A percentile compares a stretch with the other conserved stretches of the same genome.
Evolutionary conservation across 2,888 invertebrate genomes (phyloP).

Genomic region (Dasysyrphus albostriatus): DNA sequence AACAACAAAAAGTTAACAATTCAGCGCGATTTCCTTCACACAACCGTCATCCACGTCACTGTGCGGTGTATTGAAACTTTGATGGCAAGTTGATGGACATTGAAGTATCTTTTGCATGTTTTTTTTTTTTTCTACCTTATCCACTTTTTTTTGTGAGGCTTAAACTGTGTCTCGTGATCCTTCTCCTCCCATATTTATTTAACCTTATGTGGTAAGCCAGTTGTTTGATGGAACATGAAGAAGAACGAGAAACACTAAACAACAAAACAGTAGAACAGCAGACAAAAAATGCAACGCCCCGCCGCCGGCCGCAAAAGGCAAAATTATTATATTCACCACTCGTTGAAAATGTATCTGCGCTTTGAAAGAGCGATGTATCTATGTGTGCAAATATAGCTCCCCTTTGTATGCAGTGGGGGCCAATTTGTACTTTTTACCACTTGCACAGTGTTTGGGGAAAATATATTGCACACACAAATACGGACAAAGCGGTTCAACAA

Average conservation of each 20-base stretch:
- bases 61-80: slow-evolving; percentile 72
- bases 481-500: slow-evolving; percentile 39
- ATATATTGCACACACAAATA: slow-evolving; percentile 13
- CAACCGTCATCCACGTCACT: slow-evolving; percentile 72
- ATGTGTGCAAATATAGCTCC: slow-evolving; percentile 58
- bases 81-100: slow-evolving; percentile 75
- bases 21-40: slow-evolving; percentile 61
- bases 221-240: slow-evolving; percentile 59
- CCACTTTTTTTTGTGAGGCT: slow-evolving; percentile 12
- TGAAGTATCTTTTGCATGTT: slow-evolving; percentile 67
- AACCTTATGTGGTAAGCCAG: slow-evolving; percentile 74
- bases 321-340: slow-evolving; percentile 63
- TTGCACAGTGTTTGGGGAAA: slow-evolving; percentile 52
- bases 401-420: slow-evolving; percentile 53
- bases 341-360: slow-evolving; percentile 68
- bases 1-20: slow-evolving; percentile 34
- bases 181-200: slow-evolving; percentile 74
- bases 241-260: slow-evolving; percentile 22
- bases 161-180: slow-evolving; percentile 73
- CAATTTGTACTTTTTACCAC: slow-evolving; percentile 24
- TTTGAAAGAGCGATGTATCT: slow-evolving; percentile 31
- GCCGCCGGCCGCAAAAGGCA: slow-evolving; percentile 54
- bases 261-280: background rate
- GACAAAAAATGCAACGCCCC: slow-evolving; percentile 69
- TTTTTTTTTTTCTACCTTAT: slow-evolving; percentile 36